phyloP scores from a whole-genome alignment of 2,797 vertebrate genomes.

The Perdix hodgsoniae region DNA sequence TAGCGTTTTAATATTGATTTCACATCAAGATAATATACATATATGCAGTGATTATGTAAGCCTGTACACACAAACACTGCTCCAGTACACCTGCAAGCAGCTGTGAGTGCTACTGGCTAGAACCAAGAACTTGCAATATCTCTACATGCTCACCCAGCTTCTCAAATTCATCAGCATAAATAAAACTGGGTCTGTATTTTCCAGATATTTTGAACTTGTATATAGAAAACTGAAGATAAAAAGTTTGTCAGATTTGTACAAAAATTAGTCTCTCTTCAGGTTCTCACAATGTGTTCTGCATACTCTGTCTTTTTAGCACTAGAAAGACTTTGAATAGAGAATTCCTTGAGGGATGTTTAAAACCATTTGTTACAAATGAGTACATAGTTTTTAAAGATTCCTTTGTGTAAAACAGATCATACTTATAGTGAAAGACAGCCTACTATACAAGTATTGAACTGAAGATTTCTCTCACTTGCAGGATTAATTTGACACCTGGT shows the following conservation, averaged over 20 bases:
- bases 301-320: neutral
- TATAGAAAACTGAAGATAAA: neutral
- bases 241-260: neutral
- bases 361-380: neutral
- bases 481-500: constrained; percentile 20
- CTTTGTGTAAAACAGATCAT: constrained; percentile 7
- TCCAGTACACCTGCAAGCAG: neutral
- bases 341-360: constrained; percentile 12
- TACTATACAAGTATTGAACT: constrained; percentile 4
- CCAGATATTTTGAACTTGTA: neutral
- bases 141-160: neutral
- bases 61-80: neutral
- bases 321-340: neutral
- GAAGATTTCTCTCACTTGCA: constrained; percentile 8
- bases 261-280: neutral
- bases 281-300: neutral
- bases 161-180: neutral
- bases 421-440: neutral
- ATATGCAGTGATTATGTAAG: neutral
- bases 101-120: neutral
- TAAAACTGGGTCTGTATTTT: neutral
- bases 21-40: neutral
- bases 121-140: neutral
- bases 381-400: constrained; percentile 15
- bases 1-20: constrained; percentile 7